These are phyloP conservation scores for Antennarius striatus DNA, from an alignment of 2,113 vertebrate genomes.

Conservation along the genomic window DNA sequence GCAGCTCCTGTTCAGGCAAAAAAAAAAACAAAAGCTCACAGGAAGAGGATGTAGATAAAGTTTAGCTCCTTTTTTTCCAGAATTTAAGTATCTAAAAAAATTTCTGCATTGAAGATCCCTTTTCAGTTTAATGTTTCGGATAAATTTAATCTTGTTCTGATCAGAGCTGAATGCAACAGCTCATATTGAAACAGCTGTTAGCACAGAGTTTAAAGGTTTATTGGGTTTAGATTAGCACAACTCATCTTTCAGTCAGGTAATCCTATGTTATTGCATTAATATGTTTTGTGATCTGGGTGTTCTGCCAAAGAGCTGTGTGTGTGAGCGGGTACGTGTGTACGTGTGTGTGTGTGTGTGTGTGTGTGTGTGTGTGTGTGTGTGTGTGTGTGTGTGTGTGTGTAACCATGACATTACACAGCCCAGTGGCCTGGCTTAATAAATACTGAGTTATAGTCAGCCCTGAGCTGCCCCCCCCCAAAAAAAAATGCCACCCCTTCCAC, in stretches of 20 bases:
- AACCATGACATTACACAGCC: slow-evolving; percentile 5
- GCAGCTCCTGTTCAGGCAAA: not conserved
- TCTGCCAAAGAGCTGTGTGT: too few relatives aligned
- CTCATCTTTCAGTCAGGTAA: not conserved
- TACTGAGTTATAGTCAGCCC: slow-evolving; percentile 44
- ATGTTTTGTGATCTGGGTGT: not conserved
- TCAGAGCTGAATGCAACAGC: not conserved
- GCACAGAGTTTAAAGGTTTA: not conserved
- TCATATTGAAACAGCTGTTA: not conserved
- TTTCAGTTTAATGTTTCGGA: not conserved
- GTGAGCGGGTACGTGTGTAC: not conserved
- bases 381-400: not conserved
- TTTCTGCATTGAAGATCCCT: too few relatives aligned
- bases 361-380: not conserved
- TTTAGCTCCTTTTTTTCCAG: too few relatives aligned
- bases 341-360: not conserved
- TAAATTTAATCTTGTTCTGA: not conserved
- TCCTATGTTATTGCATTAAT: not conserved
- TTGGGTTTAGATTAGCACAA: not conserved
- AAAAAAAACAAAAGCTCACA: not conserved
- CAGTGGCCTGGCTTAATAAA: slow-evolving; percentile 37
- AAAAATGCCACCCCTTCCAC: slow-evolving; percentile 31
- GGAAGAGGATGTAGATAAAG: too few relatives aligned
- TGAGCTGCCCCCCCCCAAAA: slow-evolving; percentile 21
- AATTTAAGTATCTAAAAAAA: too few relatives aligned